Conservation (phyloP, 2,113 vertebrate species). For the Taxidea taxus region DNA sequence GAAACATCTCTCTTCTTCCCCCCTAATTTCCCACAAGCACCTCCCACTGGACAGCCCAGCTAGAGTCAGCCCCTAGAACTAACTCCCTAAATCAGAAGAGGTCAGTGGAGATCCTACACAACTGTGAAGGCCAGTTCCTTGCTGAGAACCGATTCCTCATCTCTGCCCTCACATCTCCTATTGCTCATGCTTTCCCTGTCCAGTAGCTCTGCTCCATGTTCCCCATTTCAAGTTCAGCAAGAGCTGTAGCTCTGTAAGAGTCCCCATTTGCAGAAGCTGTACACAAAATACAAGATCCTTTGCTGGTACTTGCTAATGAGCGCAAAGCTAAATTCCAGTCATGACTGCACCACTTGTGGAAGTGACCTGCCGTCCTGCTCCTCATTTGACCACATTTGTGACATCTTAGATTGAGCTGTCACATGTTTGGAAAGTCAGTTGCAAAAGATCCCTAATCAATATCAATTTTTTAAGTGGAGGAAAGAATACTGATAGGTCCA, state of each 20-base stretch:
- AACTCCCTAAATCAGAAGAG: background rate
- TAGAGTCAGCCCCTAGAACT: background rate
- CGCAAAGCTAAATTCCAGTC: background rate
- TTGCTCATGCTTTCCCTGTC: background rate
- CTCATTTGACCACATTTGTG: background rate
- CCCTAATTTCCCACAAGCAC: background rate
- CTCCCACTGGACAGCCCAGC: background rate
- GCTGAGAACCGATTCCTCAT: background rate
- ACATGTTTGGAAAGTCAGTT: background rate
- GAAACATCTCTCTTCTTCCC: background rate
- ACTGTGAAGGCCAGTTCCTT: background rate
- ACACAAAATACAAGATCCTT: background rate
- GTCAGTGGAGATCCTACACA: background rate
- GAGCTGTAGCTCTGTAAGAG: background rate
- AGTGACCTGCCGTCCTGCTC: background rate
- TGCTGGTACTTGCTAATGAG: background rate
- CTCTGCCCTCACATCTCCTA: background rate
- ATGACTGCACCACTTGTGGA: background rate
- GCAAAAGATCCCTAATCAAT: background rate
- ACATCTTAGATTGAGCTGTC: background rate
- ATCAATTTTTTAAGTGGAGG: background rate
- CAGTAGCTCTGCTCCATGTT: background rate
- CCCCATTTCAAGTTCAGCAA: background rate
- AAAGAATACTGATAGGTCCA: background rate
- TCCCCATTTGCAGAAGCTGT: background rate